Percentiles rank a stretch among this genome's conserved stretches.
These are phyloP conservation scores for Rhincodon typus DNA, from an alignment of 2,797 vertebrate species.

Conservation along the genomic window DNA sequence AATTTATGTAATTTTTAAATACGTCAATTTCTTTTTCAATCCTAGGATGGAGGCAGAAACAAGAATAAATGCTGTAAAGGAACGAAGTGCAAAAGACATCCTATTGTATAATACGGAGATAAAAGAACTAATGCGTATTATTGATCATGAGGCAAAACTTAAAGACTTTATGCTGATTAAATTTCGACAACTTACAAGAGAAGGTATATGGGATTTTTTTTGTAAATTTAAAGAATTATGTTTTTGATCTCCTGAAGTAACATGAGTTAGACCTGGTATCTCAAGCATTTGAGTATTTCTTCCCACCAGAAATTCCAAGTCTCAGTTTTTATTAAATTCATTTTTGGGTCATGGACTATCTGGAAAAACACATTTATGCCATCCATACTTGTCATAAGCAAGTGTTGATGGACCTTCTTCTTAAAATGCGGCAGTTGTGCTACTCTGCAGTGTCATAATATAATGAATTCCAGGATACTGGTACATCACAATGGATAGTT, in stretches of 20 bases:
- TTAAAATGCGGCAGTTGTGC: not conserved
- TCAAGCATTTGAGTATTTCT: not conserved
- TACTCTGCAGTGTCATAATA: not conserved
- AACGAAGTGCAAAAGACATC: constrained; percentile 48
- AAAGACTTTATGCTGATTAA: constrained; percentile 51
- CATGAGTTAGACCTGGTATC: not conserved
- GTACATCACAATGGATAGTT: not conserved
- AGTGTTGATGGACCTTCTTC: not conserved
- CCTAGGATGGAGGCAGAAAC: constrained; percentile 50
- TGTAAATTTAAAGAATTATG: not conserved
- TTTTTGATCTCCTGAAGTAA: not conserved
- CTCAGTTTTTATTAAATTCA: not conserved
- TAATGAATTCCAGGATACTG: not conserved
- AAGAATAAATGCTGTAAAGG: constrained; percentile 47
- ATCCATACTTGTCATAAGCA: not conserved
- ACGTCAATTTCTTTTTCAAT: not conserved
- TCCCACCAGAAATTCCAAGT: not conserved
- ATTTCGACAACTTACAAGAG: not conserved
- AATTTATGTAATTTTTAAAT: not conserved
- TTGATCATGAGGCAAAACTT: constrained; percentile 47
- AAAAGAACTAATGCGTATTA: constrained; percentile 46
- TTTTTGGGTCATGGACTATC: too few relatives aligned
- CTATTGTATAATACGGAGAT: constrained; percentile 48
- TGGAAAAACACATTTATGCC: not conserved
- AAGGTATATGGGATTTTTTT: constrained; percentile 1